Evolutionary conservation across 1,140 invertebrate genomes (phyloP), one percentile per base, ranked within the genome.

Genomic region (Drosophila quadrilineata): DNA sequence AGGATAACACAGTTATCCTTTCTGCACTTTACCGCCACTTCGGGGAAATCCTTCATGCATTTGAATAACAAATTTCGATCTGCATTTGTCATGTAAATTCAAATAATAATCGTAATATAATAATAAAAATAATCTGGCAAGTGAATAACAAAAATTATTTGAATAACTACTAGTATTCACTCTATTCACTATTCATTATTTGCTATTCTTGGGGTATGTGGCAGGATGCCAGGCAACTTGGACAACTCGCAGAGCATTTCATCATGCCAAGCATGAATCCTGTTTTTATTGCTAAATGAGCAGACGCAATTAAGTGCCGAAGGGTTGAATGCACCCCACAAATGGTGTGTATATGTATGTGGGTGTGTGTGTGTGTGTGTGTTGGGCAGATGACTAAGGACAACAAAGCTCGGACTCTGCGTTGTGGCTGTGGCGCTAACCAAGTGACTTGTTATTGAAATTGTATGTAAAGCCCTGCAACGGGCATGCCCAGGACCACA

Each of bases 231-330:
- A n/a, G n/a, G n/a, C n/a, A n/a, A n/a, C n/a, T n/a, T n/a, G n/a
- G n/a, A n/a, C 2, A 40, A 14, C 6, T 3, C 12, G 0, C 12
- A 9, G 26, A 43, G 52, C 54, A 59, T 52, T 24, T 16, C 3
- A 41, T 41, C 31, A 16, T 33, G 41, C 29, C 33, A 71, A 49
- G 66, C 46, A 29, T 75, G 53, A 49, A 38, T 77, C 45, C 59
- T 57, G 49, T 40, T 77, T 79, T 74, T 71, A 74, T 66, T 54
- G 57, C 70, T 41, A 73, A 79, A 77, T 77, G 64, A 73, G 75
- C 65, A 74, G 70, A 79, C 60, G 56, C 75, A 79, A 79, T 79
- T 79, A 79, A 65, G 54, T 64, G 64, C 26, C 10, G 60, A 48
- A 40, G 60, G 41, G 60, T 57, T 48, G 60, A 54, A 26, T n/a